Base-by-base conservation (phyloP, 2,888 invertebrate species). In the Agriopis aurantiaria region DNA sequence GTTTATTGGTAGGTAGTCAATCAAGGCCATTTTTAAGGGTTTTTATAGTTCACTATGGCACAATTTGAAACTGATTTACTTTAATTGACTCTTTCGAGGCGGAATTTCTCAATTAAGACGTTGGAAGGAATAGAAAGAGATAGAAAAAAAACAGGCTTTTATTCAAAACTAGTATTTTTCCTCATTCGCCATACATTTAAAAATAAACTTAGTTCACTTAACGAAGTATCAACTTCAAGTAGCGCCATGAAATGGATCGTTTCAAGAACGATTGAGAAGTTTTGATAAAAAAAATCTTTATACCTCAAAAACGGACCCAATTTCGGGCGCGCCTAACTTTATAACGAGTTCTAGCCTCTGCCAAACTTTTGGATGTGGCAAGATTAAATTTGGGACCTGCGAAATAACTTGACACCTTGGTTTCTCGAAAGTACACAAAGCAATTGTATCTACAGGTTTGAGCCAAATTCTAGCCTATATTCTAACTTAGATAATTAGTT, bases 321-420 rank as follows among this genome's bases (percentile, higher is more conserved):
- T 63, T 68, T 63, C 40, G 40, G 33, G 6, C 43, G 48, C 4
- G n/a, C 40, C 68, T 33, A 63, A 68, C 52, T 63, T 63, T 53
- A 41, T 68, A 68, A 68, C 68, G 68, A 68, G 68, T 68, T 68
- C 67, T 46, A 57, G 49, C 57, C 67, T 57, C 51, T 43, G 67
- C 33, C 61, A 51, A 67, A 68, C 57, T 68, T 66, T 23, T 45
- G 51, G 57, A 68, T 46, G 68, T 68, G 33, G 57, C 68, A 51
- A 68, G 62, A 68, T 68, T 62, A 68, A 62, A 62, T 61, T 68
- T 57, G 49, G 33, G 45, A 61, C 51, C 61, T 61, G 57, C 49
- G 57, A 66, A 62, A 57, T 51, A 62, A 23, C 57, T 57, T 67
- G 67, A 61, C 12, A 33, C 40, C 55, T 40, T 55, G 40, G 41